Evolutionary conservation across 2,113 vertebrate genomes (phyloP).

Genomic region (Corvus moneduloides): DNA sequence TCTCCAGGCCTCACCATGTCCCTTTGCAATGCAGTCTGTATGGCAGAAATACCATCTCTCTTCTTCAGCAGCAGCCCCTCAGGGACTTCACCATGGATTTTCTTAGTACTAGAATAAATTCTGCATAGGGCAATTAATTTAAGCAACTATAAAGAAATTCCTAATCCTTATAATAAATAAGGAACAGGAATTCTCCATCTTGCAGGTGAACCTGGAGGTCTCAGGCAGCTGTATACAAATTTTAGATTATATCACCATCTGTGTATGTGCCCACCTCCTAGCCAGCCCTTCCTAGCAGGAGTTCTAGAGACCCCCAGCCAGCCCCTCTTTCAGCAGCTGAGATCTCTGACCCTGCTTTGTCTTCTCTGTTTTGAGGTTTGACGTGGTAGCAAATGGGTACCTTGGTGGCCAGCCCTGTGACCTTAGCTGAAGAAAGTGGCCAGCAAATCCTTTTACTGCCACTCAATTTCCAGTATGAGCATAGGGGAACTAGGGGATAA

Average conservation of each 20-base stretch:
- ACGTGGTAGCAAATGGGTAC: not conserved
- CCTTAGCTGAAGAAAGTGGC: not conserved
- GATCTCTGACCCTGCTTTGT: not conserved
- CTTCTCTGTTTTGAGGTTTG: not conserved
- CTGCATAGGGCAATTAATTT: not conserved
- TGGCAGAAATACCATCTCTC: not conserved
- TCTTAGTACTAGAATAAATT: not conserved
- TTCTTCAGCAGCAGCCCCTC: not conserved
- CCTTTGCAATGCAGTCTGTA: not conserved
- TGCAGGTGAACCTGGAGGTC: not conserved
- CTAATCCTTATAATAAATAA: not conserved
- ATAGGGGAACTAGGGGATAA: not conserved
- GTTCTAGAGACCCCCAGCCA: not conserved
- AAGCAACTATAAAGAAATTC: not conserved
- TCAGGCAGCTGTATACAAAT: not conserved
- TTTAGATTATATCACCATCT: not conserved
- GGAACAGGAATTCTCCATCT: not conserved
- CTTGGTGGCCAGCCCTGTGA: not conserved
- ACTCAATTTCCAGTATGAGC: not conserved
- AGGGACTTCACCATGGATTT: not conserved
- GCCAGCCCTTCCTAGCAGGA: not conserved
- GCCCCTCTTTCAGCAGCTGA: not conserved
- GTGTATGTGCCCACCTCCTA: not conserved
- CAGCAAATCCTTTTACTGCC: not conserved
- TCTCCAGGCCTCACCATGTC: not conserved